Base-by-base conservation (phyloP, 2,113 vertebrate species). In the Tychaedon coryphoeus region DNA sequence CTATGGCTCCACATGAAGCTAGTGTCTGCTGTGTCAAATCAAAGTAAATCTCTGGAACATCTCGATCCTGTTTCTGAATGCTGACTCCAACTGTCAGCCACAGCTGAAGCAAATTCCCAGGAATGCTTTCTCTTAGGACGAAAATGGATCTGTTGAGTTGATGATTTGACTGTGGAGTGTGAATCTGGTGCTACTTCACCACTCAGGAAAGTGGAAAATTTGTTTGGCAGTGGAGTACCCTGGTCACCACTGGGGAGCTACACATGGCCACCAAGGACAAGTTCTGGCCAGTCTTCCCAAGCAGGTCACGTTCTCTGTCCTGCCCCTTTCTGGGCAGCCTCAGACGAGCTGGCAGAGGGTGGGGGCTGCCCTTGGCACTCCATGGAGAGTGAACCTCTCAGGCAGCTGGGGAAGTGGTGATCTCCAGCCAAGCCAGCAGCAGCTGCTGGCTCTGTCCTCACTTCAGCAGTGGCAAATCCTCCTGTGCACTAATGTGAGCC, bases 281-380 rank as follows among this genome's bases (percentile, higher is more conserved):
- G 12, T 28, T 65, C 42, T 80, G 6, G 4, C 2, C 18, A 18
- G 9, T 17, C 23, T 66, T 62, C 38, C 43, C 0, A 3, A 36
- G 33, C 20, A n/a, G 11, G 16, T 61, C 5, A 5, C 0, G 0
- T 6, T 40, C 15, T 24, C 53, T 16, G 1, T 72, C 5, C 33
- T 2, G 5, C 5, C 29, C 5, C 24, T 23, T 36, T n/a, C 18
- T 56, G 64, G 43, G 42, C 31, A 60, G 65, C 15, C 6, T 20
- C 0, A 1, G 3, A 23, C 40, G 26, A 26, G 50, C 2, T 11
- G 69, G 29, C 10, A 2, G 0, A 5, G 31, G 6, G 1, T 6
- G 19, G 23, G 26, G n/a, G 22, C 38, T 62, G 75, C 42, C 47
- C 16, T 33, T 12, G 2, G 31, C 58, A 40, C 10, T 6, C 29